Base-by-base conservation (phyloP, 2,888 invertebrate species). In the Prionchulus punctatus region DNA sequence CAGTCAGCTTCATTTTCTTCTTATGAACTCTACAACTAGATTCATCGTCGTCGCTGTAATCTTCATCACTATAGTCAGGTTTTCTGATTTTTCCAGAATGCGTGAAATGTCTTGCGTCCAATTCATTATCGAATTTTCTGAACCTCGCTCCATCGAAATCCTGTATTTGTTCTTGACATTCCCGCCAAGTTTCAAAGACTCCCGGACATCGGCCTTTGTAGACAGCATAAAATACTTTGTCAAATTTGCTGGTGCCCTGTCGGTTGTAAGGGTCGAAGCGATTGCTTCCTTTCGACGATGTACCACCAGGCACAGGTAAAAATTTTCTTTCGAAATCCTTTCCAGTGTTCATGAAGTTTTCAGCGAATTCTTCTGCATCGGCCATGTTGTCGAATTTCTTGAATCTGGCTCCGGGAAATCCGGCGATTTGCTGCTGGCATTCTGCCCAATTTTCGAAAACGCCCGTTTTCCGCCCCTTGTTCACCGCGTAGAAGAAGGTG, bases 401-500 rank as follows among this genome's bases (percentile, higher is more conserved):
- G 64, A 62, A 76, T 52, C 63, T 57, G 12, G 76, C 71, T 30
- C 64, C 63, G 3, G 62, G 54, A 65, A 71, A 75, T 3, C 70
- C 69, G 30, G 68, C 65, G 18, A 72, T 67, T 54, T 74, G 70
- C 28, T 55, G 57, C 57, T 72, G 62, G 64, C 76, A 76, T 53
- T 73, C 71, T 55, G 62, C 58, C 75, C 75, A 75, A 21, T 67
- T 66, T 3, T 60, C 59, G 58, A 68, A 72, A 21, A 73, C 64
- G 18, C 73, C 73, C 2, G 67, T 65, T 7, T 60, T 60, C 58
- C 62, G 63, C 25, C 72, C 72, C 43, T 42, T 60, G 53, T 65
- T 62, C 1, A 73, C 72, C 30, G 71, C 71, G 63, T 72, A 72
- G 60, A 65, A 71, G n/a, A n/a, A n/a, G n/a, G n/a, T n/a, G n/a